phyloP scores from a whole-genome alignment of 2,797 vertebrate species.

The Enteromius radiatus region DNA sequence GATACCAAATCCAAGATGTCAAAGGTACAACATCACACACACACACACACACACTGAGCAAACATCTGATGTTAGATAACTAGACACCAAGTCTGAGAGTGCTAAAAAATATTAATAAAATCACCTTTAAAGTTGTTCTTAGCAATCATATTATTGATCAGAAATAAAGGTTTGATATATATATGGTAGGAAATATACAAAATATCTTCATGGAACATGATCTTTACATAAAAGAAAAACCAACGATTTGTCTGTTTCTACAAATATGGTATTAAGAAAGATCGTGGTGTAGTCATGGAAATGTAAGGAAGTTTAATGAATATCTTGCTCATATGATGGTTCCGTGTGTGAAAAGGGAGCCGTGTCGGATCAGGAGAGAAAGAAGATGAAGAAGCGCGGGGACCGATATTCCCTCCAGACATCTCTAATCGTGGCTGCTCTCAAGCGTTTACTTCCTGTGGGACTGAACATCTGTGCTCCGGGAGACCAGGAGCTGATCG shows the following conservation, averaged over 20 bases:
- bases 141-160: too few species aligned
- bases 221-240: too few species aligned
- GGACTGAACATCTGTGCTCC: conserved; percentile 94
- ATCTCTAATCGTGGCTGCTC: conserved; percentile 92
- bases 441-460: conserved; percentile 92
- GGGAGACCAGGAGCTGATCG: conserved; percentile 92
- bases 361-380: conserved; percentile 93
- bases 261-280: background rate
- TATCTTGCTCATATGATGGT: too few species aligned
- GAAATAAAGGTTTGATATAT: too few species aligned
- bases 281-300: background rate
- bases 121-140: too few species aligned
- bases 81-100: too few species aligned
- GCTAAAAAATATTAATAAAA: too few species aligned
- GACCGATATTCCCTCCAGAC: conserved; percentile 94
- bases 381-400: conserved; percentile 92
- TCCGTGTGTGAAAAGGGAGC: conserved; percentile 78
- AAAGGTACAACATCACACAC: conserved; percentile 79
- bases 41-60: too few species aligned
- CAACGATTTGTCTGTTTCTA: too few species aligned
- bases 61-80: too few species aligned
- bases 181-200: too few species aligned
- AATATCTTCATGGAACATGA: too few species aligned
- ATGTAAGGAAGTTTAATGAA: background rate
- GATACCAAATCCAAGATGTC: conserved; percentile 98